Conservation (phyloP, 2,888 invertebrate genomes). For the Entomobrya multifasciata region DNA sequence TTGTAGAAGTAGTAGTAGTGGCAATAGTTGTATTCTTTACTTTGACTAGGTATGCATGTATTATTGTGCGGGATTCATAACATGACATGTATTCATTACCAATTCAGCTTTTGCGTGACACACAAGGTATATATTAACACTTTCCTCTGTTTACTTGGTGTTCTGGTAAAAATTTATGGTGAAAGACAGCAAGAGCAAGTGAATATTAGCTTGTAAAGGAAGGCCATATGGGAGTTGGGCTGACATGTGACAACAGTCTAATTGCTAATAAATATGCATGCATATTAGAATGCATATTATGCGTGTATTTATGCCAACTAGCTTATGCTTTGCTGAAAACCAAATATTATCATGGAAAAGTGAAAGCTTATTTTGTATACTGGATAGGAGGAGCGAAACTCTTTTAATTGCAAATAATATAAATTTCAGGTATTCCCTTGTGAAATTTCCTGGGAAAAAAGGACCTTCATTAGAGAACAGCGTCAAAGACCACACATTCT, state of each 20-base stretch:
- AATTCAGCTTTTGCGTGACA: slow-evolving; percentile 8
- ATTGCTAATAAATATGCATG: slow-evolving; percentile 71
- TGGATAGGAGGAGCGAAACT: slow-evolving; percentile 6
- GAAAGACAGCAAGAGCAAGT: slow-evolving; percentile 15
- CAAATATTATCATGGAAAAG: no score
- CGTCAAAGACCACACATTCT: slow-evolving; percentile 28
- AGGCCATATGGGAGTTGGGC: slow-evolving; percentile 36
- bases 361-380: slow-evolving; percentile 7
- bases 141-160: slow-evolving; percentile 22
- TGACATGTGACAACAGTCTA: slow-evolving; percentile 69
- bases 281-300: neutral
- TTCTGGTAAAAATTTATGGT: slow-evolving; percentile 7
- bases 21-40: no score
- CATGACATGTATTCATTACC: slow-evolving; percentile 6
- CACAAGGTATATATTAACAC: slow-evolving; percentile 10
- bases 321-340: no score
- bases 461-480: slow-evolving; percentile 42
- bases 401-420: slow-evolving; percentile 61
- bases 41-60: slow-evolving; percentile 1
- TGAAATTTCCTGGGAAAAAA: slow-evolving; percentile 37
- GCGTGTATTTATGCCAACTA: no score
- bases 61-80: no score
- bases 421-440: slow-evolving; percentile 66
- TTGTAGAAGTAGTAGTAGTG: no score
- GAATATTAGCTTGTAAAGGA: slow-evolving; percentile 4